A percentile compares a stretch with the other conserved stretches of the same genome.
phyloP scores from a whole-genome alignment of 2,797 vertebrate species.

The Pseudotriccus pelzelni region DNA sequence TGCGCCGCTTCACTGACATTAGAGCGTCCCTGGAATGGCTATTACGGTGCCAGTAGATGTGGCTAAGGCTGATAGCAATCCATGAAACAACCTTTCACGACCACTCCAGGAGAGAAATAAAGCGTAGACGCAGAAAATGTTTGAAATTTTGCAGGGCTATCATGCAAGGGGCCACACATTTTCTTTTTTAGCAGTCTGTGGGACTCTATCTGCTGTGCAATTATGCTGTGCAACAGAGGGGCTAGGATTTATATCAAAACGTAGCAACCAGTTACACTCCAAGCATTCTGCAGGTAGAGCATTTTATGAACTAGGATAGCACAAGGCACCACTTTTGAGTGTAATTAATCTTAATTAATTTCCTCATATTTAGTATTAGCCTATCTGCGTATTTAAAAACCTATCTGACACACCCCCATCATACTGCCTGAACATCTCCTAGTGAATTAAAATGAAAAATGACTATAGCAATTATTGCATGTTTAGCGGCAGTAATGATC shows the following conservation, averaged over 20 bases:
- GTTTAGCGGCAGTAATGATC: conserved; percentile 50
- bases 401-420: conserved; percentile 48
- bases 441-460: conserved; percentile 57
- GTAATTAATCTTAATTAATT: conserved; percentile 65
- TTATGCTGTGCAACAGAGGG: neutral
- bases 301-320: conserved; percentile 26
- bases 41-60: neutral
- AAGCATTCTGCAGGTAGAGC: conserved; percentile 25
- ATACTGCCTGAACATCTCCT: conserved; percentile 41
- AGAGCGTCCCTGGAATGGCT: neutral
- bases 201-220: neutral
- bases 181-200: neutral
- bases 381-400: conserved; percentile 50
- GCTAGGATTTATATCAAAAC: neutral
- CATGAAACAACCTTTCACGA: neutral
- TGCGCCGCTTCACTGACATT: neutral
- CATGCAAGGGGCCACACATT: neutral
- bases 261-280: conserved; percentile 3
- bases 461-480: conserved; percentile 41
- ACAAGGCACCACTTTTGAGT: neutral
- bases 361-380: conserved; percentile 48
- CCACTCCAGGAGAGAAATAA: neutral
- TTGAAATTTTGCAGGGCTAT: neutral
- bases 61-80: neutral
- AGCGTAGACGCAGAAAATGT: neutral